Base-by-base conservation (phyloP, 2,888 invertebrate genomes). In the Phalera bucephala region DNA sequence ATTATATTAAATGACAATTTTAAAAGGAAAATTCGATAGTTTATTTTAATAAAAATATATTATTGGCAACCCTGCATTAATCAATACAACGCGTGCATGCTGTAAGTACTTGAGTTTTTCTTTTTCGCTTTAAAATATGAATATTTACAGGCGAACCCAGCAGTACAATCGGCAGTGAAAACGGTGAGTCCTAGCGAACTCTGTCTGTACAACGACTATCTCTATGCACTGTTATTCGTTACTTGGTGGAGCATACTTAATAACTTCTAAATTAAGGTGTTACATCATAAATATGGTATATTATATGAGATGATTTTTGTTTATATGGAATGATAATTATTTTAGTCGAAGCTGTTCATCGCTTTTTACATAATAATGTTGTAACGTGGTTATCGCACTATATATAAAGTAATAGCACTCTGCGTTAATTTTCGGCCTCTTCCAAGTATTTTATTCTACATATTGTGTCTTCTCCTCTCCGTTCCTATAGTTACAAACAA, bases 161-260 rank as follows among this genome's bases (percentile, higher is more conserved):
- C 97, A 71, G 94, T 97, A 85, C 96, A 96, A 91, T 95, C 95
- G 81, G 97, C 97, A 71, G 96, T 97, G 42, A 96, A 96, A 92
- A 94, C 96, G 91, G 97, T 97, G 93, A 96, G 95, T 94, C 62
- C 45, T 65, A 57, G 65, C 45, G 64, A 65, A 58, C 67, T 68
- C 64, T 64, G 52, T 29, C 41, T 40, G 32, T 52, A 10, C 27
- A 48, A 46, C 25, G 30, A 46, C 32, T 23, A 50, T 25, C 5
- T 41, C 34, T 34, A 33, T 33, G 42, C 56, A 51, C 52, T 64
- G 52, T 39, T 69, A 60, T 64, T 70, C 62, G 53, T 50, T 51
- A 66, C 71, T 75, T 65, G 59, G 75, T 80, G 80, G 77, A 77
- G 70, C 62, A 60, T 68, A 62, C 60, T 54, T 35, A 40, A 22